Evolutionary conservation across 2,113 vertebrate genomes (phyloP), one percentile per base, ranked within the genome.

Genomic region (Rafetus swinhoei): DNA sequence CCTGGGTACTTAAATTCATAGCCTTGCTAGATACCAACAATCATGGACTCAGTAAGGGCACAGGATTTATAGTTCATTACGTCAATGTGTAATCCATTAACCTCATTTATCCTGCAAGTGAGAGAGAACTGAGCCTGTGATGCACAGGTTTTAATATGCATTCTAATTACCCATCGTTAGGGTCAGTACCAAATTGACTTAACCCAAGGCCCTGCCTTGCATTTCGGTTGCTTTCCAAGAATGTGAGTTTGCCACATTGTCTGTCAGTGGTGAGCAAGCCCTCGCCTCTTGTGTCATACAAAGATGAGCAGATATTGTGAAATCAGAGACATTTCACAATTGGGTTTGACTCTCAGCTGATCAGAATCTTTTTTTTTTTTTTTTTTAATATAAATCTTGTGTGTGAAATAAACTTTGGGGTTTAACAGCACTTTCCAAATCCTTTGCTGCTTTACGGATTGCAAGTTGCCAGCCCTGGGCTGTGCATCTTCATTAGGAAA

Each of bases 241-340:
- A 62, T 22, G 32, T 52, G 22, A 11, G 60, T 62, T 21, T 69
- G 60, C 60, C 60, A 84, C 21, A 32, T 35, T n/a, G 16, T 60
- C 52, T 14, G 24, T 13, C 24, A 25, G 24, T 50, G 18, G 29
- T 15, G 50, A 5, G 8, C 22, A n/a, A 69, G 60, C 6, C 4
- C n/a, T 21, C 9, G 5, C n/a, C 65, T 72, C n/a, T 35, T 72
- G 65, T n/a, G 29, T n/a, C 45, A 50, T 54, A 62, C 13, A 82
- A 29, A 79, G 84, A 53, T 0, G 1, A 10, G 24, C 0, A 0
- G 1, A 35, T 29, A 69, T 62, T 2, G 16, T 60, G 60, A 50
- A 55, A 32, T 6, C 1, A 10, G 2, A 56, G 3, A 6, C 6
- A 9, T 82, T 65, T 54, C 21, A 8, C 2, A 14, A 0, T 2